Evolutionary conservation across 23 tunicate species (phyloP).

Genomic region (Styela plicata): DNA sequence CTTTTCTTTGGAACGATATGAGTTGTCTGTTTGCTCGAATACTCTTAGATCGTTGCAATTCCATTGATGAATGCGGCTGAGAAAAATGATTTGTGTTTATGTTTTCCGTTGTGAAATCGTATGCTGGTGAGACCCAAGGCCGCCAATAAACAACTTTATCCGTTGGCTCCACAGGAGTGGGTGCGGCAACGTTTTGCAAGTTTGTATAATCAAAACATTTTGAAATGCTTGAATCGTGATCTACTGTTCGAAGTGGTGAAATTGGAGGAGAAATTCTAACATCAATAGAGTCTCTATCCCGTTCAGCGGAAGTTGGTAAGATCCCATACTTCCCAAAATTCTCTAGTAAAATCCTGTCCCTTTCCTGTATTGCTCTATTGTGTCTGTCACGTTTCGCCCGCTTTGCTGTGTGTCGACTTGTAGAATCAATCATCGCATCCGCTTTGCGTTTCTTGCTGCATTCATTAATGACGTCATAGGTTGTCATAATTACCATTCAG

Average conservation of each 20-base stretch:
- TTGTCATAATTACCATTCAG: not conserved
- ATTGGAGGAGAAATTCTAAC: not conserved
- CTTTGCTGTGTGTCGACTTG: not conserved
- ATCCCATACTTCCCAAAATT: constrained; percentile 1
- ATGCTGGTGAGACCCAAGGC: not conserved
- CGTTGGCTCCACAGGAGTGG: no score
- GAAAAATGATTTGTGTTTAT: not conserved
- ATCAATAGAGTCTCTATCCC: not conserved
- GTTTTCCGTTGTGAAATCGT: not conserved
- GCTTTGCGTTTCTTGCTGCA: not conserved
- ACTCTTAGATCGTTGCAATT: not conserved
- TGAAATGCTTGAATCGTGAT: not conserved
- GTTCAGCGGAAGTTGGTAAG: not conserved
- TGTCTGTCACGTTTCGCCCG: not conserved
- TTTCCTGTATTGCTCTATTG: not conserved
- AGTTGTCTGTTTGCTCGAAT: not conserved
- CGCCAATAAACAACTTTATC: not conserved
- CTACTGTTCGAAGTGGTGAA: not conserved
- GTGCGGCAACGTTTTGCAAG: not conserved
- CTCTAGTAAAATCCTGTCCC: not conserved
- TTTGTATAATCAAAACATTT: not conserved
- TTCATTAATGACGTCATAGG: not conserved
- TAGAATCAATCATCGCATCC: not conserved
- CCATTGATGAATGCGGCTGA: not conserved
- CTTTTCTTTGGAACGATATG: no score